Conservation (phyloP, 92 coral and sea anemone species). For the Montipora capitata region DNA sequence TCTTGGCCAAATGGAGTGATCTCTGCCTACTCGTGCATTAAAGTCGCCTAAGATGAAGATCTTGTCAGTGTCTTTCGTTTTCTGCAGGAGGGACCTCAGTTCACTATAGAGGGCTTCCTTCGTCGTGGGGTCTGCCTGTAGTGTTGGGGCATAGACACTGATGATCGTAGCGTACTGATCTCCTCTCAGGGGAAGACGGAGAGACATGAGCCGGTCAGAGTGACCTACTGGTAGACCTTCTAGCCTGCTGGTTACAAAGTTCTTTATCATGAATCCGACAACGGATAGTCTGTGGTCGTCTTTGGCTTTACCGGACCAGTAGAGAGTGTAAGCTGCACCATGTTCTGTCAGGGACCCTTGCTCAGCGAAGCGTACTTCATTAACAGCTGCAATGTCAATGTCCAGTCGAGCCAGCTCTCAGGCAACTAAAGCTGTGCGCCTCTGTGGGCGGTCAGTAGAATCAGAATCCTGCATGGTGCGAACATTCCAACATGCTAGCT, state of each 20-base stretch:
- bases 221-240: slow-evolving; percentile 3
- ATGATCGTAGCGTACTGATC: slow-evolving; percentile 20
- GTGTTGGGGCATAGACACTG: slow-evolving; percentile 35
- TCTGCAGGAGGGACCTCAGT: slow-evolving; percentile 6
- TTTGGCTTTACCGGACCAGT: slow-evolving; percentile 8
- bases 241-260: slow-evolving; percentile 22
- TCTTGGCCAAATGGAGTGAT: neutral
- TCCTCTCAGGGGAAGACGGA: neutral
- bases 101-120: slow-evolving; percentile 18
- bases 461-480: no score
- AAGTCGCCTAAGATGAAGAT: neutral
- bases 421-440: neutral
- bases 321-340: slow-evolving; percentile 31
- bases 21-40: slow-evolving; percentile 8
- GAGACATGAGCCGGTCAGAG: slow-evolving; percentile 42
- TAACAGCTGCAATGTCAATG: neutral
- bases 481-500: no score
- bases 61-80: neutral
- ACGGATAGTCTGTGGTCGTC: slow-evolving; percentile 12
- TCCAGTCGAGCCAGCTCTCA: neutral
- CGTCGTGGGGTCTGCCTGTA: slow-evolving; percentile 12
- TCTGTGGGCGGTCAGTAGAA: neutral
- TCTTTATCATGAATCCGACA: slow-evolving; percentile 40
- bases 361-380: neutral
- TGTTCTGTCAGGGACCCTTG: neutral